Evolutionary conservation across 1,140 invertebrate genomes (phyloP), one percentile per base, ranked within the genome.

Genomic region (Tetramorium alpestre): DNA sequence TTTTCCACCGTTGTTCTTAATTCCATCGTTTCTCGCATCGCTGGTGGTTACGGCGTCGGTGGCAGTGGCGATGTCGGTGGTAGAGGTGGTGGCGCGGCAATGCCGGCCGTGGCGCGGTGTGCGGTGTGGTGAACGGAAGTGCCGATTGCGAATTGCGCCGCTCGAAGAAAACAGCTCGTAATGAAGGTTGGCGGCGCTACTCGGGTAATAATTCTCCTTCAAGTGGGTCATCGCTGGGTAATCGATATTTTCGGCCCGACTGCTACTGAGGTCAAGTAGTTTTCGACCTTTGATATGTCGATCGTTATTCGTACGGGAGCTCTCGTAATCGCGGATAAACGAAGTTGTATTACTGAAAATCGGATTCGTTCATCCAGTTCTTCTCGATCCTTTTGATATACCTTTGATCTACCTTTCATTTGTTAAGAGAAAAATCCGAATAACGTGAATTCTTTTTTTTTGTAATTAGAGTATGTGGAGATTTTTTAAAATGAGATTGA

Each of bases 241-340:
- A 91, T 91, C 89, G 89, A 91, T 91, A 82, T 87, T 89, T 91
- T 89, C 70, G 77, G 47, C 58, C 33, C 28, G 54, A 51, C 49
- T 69, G 41, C 47, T 49, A 69, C 65, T 13, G 64, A 7, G 51
- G 54, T 51, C 76, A 72, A 60, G 67, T 64, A 77, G 78, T 90
- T 81, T 88, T 82, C 76, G 81, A 88, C 76, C 89, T 88, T 90
- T 90, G 38, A 56, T 76, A 81, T n/a, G 13, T 33, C 49, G 88
- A 62, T 78, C 60, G 58, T 54, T 28, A 64, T 54, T 88, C 70
- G 88, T 72, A 82, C 73, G 51, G 88, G 47, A 72, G 44, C 56
- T 38, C 56, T 56, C 81, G 58, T 82, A 75, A 90, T 72, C 54
- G 16, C n/a, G 54, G 13, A 84, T 75, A 75, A 75, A 47, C 41